Percentiles rank a stretch among this genome's conserved stretches.
These are phyloP conservation scores for Ceriagrion tenellum DNA, from an alignment of 2,888 invertebrate genomes.

Conservation along the genomic window DNA sequence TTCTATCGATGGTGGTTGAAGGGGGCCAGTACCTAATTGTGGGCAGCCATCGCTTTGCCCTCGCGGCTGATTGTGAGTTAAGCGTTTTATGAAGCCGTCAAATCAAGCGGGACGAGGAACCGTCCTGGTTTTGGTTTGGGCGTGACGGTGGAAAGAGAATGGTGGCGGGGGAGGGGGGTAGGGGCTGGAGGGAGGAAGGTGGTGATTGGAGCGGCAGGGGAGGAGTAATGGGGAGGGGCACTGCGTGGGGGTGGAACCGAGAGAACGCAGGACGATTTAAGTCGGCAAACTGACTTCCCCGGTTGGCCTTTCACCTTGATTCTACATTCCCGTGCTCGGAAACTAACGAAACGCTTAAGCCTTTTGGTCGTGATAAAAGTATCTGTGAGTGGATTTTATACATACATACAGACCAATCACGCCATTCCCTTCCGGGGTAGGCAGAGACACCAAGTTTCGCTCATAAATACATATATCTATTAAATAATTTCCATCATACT, in stretches of 20 bases:
- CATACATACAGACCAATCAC: too few relatives aligned
- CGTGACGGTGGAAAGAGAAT: not conserved
- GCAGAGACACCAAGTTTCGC: too few relatives aligned
- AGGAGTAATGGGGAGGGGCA: not conserved
- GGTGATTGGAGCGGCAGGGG: not conserved
- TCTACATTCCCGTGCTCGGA: not conserved
- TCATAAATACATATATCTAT: too few relatives aligned
- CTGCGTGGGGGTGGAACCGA: too few relatives aligned
- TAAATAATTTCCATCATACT: too few relatives aligned
- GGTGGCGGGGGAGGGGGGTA: not conserved
- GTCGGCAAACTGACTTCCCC: not conserved
- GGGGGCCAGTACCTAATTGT: not conserved
- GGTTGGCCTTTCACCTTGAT: not conserved
- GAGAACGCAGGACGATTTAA: too few relatives aligned
- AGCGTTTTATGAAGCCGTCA: conserved; percentile 18
- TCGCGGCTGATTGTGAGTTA: too few relatives aligned
- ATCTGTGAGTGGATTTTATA: too few relatives aligned
- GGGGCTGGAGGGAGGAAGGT: not conserved
- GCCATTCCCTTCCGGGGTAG: too few relatives aligned
- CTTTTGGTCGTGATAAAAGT: too few relatives aligned
- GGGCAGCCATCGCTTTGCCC: too few relatives aligned
- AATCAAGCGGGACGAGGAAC: not conserved
- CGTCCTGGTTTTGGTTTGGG: not conserved
- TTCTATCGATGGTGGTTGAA: not conserved
- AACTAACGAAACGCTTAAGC: too few relatives aligned